These are phyloP conservation scores for Saccopteryx bilineata DNA, from an alignment of 2,113 vertebrate species.

Conservation along the genomic window DNA sequence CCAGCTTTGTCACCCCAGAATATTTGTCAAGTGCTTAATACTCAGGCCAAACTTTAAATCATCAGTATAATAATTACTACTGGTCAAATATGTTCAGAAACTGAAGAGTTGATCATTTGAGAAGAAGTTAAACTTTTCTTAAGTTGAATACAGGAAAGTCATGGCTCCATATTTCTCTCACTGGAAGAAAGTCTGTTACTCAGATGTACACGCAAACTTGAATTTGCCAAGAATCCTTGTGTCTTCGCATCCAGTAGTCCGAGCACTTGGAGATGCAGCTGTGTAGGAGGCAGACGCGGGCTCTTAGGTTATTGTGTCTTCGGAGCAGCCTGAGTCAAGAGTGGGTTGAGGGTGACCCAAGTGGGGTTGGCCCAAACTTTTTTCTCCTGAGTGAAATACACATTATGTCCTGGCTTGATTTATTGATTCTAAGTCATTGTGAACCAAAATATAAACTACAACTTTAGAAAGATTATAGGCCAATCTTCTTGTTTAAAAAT, in stretches of 20 bases:
- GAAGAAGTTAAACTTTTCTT: neutral
- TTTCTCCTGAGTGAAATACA: neutral
- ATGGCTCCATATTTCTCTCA: neutral
- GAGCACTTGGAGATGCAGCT: no score
- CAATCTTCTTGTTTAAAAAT: conserved; percentile 6
- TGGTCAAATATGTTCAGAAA: conserved; percentile 4
- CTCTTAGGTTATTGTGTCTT: neutral
- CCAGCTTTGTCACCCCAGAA: neutral
- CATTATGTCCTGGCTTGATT: neutral
- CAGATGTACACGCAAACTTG: neutral
- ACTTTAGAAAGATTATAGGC: neutral
- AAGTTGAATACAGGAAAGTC: neutral
- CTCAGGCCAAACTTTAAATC: neutral
- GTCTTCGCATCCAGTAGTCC: neutral
- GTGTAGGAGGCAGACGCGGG: neutral
- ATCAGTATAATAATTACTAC: neutral
- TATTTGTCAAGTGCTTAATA: neutral
- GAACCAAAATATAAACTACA: neutral
- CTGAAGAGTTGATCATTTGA: neutral
- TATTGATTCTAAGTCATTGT: neutral
- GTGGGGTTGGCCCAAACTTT: neutral
- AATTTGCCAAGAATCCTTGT: neutral
- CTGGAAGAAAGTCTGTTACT: neutral
- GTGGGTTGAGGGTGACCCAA: neutral
- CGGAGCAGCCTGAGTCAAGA: neutral